Evolutionary conservation across 37 sponge, comb jelly and placozoan genomes (phyloP).

Genomic region (Amphimedon queenslandica): DNA sequence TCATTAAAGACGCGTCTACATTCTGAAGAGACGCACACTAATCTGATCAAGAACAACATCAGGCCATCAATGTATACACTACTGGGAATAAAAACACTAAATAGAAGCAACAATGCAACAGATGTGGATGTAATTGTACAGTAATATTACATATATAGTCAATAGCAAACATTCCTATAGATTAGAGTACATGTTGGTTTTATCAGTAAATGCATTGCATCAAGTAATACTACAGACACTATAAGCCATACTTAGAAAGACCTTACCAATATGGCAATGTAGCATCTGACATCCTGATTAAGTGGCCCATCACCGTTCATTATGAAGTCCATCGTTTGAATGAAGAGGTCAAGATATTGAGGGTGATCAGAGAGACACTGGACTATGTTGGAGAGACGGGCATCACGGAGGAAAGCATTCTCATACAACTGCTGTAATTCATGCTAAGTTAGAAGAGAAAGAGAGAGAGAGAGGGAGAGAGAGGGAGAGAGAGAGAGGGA

Average conservation of each 20-base stretch:
- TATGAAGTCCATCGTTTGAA: slow-evolving; percentile 69
- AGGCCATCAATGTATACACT: no score
- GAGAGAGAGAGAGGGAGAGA: slow-evolving; percentile 2
- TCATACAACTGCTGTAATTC: slow-evolving; percentile 56
- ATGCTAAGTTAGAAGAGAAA: slow-evolving; percentile 12
- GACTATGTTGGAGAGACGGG: slow-evolving; percentile 83
- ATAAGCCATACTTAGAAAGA: background rate
- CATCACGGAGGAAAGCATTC: slow-evolving; percentile 78
- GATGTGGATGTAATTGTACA: no score
- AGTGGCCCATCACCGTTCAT: slow-evolving; percentile 86
- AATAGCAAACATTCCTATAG: background rate
- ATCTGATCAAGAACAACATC: no score
- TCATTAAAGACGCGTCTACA: no score
- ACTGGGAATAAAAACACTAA: no score
- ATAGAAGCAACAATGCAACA: no score
- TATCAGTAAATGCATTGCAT: no score
- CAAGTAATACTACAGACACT: background rate
- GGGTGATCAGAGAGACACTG: slow-evolving; percentile 89
- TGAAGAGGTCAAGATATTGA: slow-evolving; percentile 66
- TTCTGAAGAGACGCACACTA: no score
- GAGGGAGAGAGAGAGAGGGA: no score
- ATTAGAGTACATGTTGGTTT: background rate
- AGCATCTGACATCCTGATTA: slow-evolving; percentile 70
- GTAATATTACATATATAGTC: no score
- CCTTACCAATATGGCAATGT: slow-evolving; percentile 94